phyloP scores from a whole-genome alignment of 2,797 vertebrate species.

The Semaprochilodus insignis region DNA sequence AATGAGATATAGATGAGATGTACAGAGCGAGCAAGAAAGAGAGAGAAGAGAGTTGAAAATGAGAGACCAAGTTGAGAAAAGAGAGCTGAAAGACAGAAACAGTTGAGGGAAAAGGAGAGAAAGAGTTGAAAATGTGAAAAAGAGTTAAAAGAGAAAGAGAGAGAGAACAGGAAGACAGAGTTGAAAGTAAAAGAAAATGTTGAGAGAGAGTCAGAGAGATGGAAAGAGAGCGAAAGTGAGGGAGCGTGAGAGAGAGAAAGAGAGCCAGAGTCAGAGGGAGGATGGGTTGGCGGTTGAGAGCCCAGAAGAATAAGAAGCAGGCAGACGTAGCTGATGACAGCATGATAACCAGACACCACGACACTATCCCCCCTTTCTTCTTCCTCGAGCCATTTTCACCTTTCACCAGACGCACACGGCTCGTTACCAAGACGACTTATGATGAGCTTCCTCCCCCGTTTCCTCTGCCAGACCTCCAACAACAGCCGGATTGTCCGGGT shows the following conservation, averaged over 20 bases:
- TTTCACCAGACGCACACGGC: constrained; percentile 37
- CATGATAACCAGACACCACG: constrained; percentile 35
- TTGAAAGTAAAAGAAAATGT: too few species aligned
- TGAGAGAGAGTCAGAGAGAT: not conserved
- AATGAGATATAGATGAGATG: not conserved
- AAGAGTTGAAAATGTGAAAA: too few species aligned
- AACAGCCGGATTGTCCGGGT: constrained; percentile 40
- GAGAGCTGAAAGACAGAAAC: too few species aligned
- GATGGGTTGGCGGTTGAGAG: not conserved
- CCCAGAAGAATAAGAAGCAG: constrained; percentile 19
- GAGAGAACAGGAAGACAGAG: not conserved
- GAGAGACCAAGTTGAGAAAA: too few species aligned
- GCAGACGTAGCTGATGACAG: constrained; percentile 43
- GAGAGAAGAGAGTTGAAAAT: too few species aligned
- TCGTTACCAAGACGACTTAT: constrained; percentile 40
- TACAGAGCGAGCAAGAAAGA: too few species aligned
- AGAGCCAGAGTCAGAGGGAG: not conserved
- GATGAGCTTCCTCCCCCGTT: constrained; percentile 36
- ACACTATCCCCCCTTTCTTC: constrained; percentile 30
- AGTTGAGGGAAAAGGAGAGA: too few species aligned
- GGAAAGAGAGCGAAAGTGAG: not conserved
- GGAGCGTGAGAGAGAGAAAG: not conserved
- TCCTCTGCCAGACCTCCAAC: constrained; percentile 35
- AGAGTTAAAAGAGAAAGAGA: not conserved
- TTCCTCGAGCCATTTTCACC: constrained; percentile 25